Conservation (phyloP, 1,140 invertebrate genomes). For the Adelges cooleyi region DNA sequence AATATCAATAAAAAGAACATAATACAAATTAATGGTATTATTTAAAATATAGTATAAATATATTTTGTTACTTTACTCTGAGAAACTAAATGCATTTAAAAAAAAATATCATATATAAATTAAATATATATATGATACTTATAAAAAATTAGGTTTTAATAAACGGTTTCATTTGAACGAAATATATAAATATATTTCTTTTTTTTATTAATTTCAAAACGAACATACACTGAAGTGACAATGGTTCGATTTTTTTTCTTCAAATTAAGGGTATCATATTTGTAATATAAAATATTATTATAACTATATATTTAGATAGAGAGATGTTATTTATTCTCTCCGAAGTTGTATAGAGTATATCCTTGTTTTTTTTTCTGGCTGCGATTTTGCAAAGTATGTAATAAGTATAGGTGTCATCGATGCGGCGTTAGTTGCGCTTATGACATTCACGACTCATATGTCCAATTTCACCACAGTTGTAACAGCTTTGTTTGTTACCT, state of each 20-base stretch:
- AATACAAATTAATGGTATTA: background rate
- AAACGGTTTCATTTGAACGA: background rate
- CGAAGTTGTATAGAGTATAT: background rate
- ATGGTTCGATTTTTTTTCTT: background rate
- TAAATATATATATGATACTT: background rate
- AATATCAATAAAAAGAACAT: constrained; percentile 3
- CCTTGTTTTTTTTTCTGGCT: constrained; percentile 11
- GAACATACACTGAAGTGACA: background rate
- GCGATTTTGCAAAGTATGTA: constrained; percentile 3
- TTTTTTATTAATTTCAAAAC: too few species aligned
- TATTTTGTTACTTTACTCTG: background rate
- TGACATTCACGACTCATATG: constrained; percentile 30
- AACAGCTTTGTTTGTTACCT: constrained; percentile 30
- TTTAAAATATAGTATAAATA: background rate
- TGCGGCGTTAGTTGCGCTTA: constrained; percentile 16
- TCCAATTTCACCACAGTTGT: constrained; percentile 28
- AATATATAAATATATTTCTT: background rate
- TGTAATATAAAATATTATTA: background rate
- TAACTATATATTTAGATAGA: background rate
- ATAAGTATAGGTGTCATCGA: background rate
- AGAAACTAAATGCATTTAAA: background rate
- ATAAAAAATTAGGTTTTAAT: background rate
- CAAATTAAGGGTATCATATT: background rate
- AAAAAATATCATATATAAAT: background rate
- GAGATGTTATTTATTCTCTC: constrained; percentile 10